Conservation (phyloP, 2,797 vertebrate species). For the Okamejei kenojei region DNA sequence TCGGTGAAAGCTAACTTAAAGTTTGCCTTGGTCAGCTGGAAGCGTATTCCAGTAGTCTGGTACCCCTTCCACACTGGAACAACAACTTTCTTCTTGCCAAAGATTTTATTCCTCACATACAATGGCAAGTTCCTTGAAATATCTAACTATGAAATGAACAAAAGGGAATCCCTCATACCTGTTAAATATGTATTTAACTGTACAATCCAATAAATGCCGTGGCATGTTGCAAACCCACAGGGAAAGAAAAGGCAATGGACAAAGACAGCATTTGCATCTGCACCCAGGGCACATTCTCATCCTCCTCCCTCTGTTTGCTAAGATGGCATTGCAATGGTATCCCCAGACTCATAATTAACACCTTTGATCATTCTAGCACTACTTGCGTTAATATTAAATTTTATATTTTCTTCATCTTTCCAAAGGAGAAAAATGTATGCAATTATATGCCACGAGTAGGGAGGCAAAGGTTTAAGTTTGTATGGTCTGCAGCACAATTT, state of each 20-base stretch:
- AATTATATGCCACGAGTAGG: neutral
- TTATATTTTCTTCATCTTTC: neutral
- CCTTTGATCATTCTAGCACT: neutral
- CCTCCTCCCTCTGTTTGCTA: neutral
- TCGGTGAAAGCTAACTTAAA: conserved; percentile 17
- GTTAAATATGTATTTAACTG: neutral
- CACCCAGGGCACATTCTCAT: neutral
- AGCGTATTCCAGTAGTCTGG: neutral
- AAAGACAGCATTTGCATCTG: neutral
- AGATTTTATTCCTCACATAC: neutral
- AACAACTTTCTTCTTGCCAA: neutral
- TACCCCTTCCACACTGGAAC: neutral
- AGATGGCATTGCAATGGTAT: neutral
- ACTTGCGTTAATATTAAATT: neutral
- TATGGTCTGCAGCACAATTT: neutral
- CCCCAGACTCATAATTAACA: neutral
- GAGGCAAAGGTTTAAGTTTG: neutral
- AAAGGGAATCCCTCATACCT: conserved; percentile 13
- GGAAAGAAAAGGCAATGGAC: too few species aligned
- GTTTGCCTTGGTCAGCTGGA: neutral
- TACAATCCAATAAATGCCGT: neutral
- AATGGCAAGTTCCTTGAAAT: neutral
- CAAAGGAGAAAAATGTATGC: too few species aligned
- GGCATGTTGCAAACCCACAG: neutral
- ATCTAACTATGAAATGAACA: neutral